Base-by-base conservation (phyloP, 2,888 invertebrate genomes). In the Patella caerulea region DNA sequence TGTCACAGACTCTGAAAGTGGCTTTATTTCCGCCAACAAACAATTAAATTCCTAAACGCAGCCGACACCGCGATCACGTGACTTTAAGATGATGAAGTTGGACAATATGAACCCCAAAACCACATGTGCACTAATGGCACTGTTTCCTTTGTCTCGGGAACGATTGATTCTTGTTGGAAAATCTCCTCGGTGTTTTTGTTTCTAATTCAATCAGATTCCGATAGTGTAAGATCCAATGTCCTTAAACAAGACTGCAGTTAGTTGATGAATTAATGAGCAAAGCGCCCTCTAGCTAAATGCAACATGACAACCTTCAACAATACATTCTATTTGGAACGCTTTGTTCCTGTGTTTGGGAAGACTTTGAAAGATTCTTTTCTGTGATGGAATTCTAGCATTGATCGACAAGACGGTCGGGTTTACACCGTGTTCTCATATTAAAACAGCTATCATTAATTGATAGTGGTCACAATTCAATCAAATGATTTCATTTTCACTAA, bases 41-140 rank as follows among this genome's bases (percentile, higher is more conserved):
- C 65, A 65, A 65, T 65, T 65, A 65, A 65, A 65, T 65, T 65
- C 65, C 65, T 65, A 24, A 19, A 65, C 65, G 24, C 65, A 65
- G 65, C 19, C 65, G 65, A 65, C 65, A 19, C 24, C 65, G 14
- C 45, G 24, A 24, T 65, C 65, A 65, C 24, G 65, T 65, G 65
- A 65, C 24, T 24, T 65, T 65, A 15, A 12, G 45, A 45, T 45
- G 45, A 45, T 45, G 45, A 45, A 45, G 65, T 65, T 65, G 24
- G 65, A 24, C 65, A 65, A 65, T 24, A 24, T 65, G 65, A 24
- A 65, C 19, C 65, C 24, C 19, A 65, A n/a, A 65, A 24, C 24
- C 65, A 65, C 65, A 65, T 65, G 65, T 45, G 45, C 45, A 45
- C 45, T 45, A 45, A 45, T 45, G 45, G 45, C 45, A 9, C 45